These are phyloP conservation scores for Masticophis lateralis DNA, from an alignment of 2,797 vertebrate species.

Conservation along the genomic window DNA sequence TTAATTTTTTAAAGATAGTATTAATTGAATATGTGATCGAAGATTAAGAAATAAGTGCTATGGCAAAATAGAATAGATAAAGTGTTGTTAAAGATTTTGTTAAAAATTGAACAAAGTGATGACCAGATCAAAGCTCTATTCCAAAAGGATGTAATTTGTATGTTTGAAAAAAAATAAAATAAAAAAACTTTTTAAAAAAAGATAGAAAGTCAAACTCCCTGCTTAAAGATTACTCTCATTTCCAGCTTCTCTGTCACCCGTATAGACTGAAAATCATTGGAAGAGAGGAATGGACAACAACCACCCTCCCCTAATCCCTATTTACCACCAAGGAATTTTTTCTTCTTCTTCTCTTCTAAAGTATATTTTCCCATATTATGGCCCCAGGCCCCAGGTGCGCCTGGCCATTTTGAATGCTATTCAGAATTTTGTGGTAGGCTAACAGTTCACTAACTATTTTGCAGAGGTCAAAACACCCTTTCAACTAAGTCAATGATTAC, in stretches of 20 bases:
- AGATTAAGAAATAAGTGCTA: no score
- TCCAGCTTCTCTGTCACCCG: not conserved
- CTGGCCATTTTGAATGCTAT: not conserved
- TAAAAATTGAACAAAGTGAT: no score
- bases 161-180: no score
- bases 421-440: not conserved
- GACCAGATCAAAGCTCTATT: no score
- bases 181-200: no score
- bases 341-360: not conserved
- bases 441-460: not conserved
- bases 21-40: no score
- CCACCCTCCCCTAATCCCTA: not conserved
- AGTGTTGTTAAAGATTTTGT: no score
- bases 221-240: not conserved
- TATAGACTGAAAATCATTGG: not conserved
- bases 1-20: no score
- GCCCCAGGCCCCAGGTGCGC: not conserved
- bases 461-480: not conserved
- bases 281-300: not conserved
- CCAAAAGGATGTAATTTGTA: no score
- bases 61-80: no score
- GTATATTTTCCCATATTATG: not conserved
- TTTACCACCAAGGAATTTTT: not conserved
- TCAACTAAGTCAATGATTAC: not conserved
- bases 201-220: not conserved